These are phyloP conservation scores for Phymastichus coffea DNA, from an alignment of 1,140 invertebrate genomes.

Conservation along the genomic window DNA sequence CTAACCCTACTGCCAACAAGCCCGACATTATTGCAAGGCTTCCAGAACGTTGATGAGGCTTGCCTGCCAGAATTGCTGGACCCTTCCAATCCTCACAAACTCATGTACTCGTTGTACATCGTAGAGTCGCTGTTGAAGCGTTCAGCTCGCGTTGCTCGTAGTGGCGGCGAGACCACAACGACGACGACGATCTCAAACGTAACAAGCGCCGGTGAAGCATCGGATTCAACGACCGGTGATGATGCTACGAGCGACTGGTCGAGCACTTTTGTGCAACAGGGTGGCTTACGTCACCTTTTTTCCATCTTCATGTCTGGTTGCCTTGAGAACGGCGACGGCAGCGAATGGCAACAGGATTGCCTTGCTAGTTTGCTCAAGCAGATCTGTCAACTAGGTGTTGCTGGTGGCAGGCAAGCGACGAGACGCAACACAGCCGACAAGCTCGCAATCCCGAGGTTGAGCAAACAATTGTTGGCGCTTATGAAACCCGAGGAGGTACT, in stretches of 20 bases:
- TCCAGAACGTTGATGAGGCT: conserved; percentile 70
- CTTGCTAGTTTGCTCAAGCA: conserved; percentile 82
- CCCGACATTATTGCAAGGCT: conserved; percentile 79
- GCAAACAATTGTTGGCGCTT: conserved; percentile 74
- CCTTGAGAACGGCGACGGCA: conserved; percentile 65
- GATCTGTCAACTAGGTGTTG: conserved; percentile 81
- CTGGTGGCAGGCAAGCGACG: conserved; percentile 29
- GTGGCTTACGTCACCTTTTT: conserved; percentile 83
- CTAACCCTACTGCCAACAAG: conserved; percentile 88
- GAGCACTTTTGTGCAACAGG: conserved; percentile 79
- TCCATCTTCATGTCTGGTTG: conserved; percentile 88
- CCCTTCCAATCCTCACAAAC: conserved; percentile 84
- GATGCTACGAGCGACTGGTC: conserved; percentile 61
- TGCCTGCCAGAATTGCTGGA: conserved; percentile 75
- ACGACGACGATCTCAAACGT: conserved; percentile 36
- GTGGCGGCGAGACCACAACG: conserved; percentile 36
- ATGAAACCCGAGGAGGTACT: conserved; percentile 83
- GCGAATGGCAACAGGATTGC: conserved; percentile 94
- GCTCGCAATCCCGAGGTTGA: conserved; percentile 65
- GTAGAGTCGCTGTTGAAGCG: conserved; percentile 71
- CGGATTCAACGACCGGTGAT: conserved; percentile 39
- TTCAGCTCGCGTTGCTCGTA: conserved; percentile 18
- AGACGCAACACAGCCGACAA: conserved; percentile 61
- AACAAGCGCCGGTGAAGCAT: conserved; percentile 36
- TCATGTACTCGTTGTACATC: conserved; percentile 94